Evolutionary conservation across 2,113 vertebrate genomes (phyloP).

Genomic region (Suricata suricatta): DNA sequence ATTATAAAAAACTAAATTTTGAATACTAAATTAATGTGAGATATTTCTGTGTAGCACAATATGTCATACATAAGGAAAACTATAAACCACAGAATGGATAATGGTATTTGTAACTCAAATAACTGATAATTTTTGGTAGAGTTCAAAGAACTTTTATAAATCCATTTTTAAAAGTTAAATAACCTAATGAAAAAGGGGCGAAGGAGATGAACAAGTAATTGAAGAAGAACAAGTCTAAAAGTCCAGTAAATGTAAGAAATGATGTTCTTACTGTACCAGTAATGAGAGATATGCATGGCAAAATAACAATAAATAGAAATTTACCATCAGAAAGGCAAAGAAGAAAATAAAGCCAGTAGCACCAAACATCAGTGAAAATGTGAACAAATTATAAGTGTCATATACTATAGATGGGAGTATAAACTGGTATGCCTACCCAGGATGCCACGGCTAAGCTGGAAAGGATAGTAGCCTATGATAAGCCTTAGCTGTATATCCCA

Average conservation of each 20-base stretch:
- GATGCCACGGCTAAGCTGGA: neutral
- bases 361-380: neutral
- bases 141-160: neutral
- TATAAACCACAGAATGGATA: neutral
- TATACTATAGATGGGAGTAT: neutral
- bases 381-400: neutral
- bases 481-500: neutral
- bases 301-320: neutral
- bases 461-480: neutral
- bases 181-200: neutral
- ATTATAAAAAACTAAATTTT: conserved; percentile 6
- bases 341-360: neutral
- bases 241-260: neutral
- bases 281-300: neutral
- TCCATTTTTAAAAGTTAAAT: neutral
- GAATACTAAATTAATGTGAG: conserved; percentile 9
- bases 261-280: neutral
- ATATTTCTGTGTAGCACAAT: neutral
- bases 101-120: neutral
- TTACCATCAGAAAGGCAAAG: neutral
- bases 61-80: neutral
- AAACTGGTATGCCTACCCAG: neutral
- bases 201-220: neutral
- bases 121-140: neutral
- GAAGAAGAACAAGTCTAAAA: neutral